phyloP scores from a whole-genome alignment of 1,140 invertebrate species.

The Lanistes nyassanus region DNA sequence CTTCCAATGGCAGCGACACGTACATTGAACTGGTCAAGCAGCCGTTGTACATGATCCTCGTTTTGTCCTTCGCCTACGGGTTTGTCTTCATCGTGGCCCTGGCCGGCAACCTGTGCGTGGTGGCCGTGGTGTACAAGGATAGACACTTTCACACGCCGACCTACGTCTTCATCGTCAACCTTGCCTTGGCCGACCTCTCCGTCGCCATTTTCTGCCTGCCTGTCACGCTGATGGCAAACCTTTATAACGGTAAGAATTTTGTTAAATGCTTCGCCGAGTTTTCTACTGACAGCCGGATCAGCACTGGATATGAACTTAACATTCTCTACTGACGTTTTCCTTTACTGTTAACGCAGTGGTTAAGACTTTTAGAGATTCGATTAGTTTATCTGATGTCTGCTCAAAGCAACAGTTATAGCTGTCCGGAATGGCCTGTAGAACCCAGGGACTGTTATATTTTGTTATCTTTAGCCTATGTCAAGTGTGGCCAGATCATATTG shows the following conservation, averaged over 20 bases:
- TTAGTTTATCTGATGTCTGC: no score
- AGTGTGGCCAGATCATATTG: no score
- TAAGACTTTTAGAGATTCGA: no score
- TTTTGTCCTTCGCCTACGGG: slow-evolving; percentile 40
- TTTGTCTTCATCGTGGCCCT: slow-evolving; percentile 81
- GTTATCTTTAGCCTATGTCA: no score
- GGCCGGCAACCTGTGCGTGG: slow-evolving; percentile 88
- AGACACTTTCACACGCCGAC: slow-evolving; percentile 88
- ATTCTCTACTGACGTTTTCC: no score
- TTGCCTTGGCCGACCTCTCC: slow-evolving; percentile 89
- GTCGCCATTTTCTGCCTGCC: slow-evolving; percentile 89
- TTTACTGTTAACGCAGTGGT: no score
- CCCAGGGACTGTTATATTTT: no score
- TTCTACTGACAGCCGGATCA: no score
- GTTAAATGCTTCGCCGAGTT: no score
- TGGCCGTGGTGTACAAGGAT: slow-evolving; percentile 85
- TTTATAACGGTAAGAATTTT: slow-evolving; percentile 41
- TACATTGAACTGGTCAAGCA: slow-evolving; percentile 35
- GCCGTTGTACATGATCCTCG: slow-evolving; percentile 37
- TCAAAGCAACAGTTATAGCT: no score
- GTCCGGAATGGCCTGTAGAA: no score
- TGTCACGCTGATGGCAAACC: slow-evolving; percentile 76
- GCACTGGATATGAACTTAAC: no score
- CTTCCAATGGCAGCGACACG: not conserved
- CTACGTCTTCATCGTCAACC: slow-evolving; percentile 92